Evolutionary conservation across 1,140 invertebrate species (phyloP), one percentile per base, ranked within the genome.

Genomic region (Heliconius himera): DNA sequence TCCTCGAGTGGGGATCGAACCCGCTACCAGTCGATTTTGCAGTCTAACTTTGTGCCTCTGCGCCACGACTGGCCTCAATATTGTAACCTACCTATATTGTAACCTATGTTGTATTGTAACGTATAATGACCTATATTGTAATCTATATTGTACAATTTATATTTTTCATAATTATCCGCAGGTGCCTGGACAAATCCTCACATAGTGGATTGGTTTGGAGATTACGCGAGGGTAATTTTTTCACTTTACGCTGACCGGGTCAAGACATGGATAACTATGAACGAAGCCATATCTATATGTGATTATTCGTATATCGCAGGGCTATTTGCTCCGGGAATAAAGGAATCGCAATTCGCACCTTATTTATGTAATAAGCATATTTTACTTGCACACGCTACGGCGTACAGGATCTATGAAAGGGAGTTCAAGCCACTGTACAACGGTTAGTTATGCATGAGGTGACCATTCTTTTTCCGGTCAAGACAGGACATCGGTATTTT

Each of bases 251-350:
- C 73, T 51, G 76, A 76, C n/a, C 70, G 82, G 20, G 82, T 83
- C 1, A 78, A 78, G n/a, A 83, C 79, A 1, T 83, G 78, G 82
- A 54, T 83, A 16, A 83, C 82, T 26, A 74, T 83, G 0, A 83
- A 83, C 38, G 82, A 83, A 29, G 78, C 82, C 0, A 60, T 78
- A 2, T 76, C 70, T 20, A 18, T 78, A 36, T 83, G 82, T 36
- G 78, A 83, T 46, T 78, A 72, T 70, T 71, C 70, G n/a, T 83
- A 83, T 73, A 80, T 76, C 46, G n/a, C 70, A 3, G 79, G 75
- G 11, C 26, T 8, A 1, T 80, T 70, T 29, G 70, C 79, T 8
- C 78, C 82, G 0, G 36, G 72, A 26, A 70, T 80, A 33, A 73
- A 73, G 29, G 82, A 83, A 66, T 33, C 78, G 5, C 73, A 72